phyloP scores from a whole-genome alignment of 1,140 invertebrate genomes.

The Hydropsyche tenuis region DNA sequence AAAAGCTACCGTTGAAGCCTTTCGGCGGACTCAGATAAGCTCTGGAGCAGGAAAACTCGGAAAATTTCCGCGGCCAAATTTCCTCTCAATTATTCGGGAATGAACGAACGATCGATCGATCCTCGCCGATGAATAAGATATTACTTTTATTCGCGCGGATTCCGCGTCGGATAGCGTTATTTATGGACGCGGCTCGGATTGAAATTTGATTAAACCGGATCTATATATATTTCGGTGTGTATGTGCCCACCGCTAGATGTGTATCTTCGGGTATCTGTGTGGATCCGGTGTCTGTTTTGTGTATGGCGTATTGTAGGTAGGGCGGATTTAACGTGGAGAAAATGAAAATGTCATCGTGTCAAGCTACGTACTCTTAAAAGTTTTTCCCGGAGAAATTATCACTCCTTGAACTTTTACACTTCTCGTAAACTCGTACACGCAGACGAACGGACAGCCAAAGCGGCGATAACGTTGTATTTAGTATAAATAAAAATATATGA shows the following conservation, averaged over 20 bases:
- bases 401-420: constrained; percentile 3
- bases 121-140: constrained; percentile 7
- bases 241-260: too few relatives aligned
- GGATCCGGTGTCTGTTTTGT: too few relatives aligned
- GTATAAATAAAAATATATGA: too few relatives aligned
- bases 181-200: not conserved
- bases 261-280: too few relatives aligned
- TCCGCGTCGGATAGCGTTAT: not conserved
- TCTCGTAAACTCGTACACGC: constrained; percentile 5
- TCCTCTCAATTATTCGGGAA: constrained; percentile 10
- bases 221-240: too few relatives aligned
- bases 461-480: not conserved
- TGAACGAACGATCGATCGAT: constrained; percentile 6
- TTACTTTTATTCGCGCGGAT: constrained; percentile 9
- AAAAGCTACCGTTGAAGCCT: constrained; percentile 32
- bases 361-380: constrained; percentile 13
- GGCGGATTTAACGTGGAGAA: not conserved
- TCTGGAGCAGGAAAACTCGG: not conserved
- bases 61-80: constrained; percentile 21
- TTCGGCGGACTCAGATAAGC: constrained; percentile 23
- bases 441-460: not conserved
- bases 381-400: constrained; percentile 3
- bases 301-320: too few relatives aligned
- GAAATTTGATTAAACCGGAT: not conserved
- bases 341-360: constrained; percentile 26